A percentile compares a stretch with the other conserved stretches of the same genome.
phyloP scores from a whole-genome alignment of 1,140 invertebrate genomes.

The Antheraea mylitta region DNA sequence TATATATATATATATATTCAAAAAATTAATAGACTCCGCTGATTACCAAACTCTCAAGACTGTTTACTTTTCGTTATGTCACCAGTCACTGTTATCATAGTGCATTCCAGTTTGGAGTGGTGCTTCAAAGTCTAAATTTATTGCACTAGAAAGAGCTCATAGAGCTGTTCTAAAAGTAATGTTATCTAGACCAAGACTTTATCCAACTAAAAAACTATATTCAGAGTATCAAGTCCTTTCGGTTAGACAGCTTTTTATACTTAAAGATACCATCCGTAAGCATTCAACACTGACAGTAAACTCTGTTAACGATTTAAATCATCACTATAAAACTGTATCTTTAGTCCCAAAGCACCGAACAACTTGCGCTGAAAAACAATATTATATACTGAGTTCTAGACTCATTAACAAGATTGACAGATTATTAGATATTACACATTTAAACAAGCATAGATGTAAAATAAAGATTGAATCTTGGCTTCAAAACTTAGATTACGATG shows the following conservation, averaged over 20 bases:
- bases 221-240: constrained; percentile 4
- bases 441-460: too few relatives aligned
- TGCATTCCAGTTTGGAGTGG: constrained; percentile 21
- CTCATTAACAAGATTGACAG: too few relatives aligned
- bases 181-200: constrained; percentile 3
- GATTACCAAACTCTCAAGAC: constrained; percentile 4
- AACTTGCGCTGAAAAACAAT: too few relatives aligned
- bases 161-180: constrained; percentile 17
- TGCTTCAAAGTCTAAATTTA: constrained; percentile 8
- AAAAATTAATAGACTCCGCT: constrained; percentile 15
- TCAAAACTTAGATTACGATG: too few relatives aligned
- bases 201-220: constrained; percentile 12
- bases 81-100: constrained; percentile 17
- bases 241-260: constrained; percentile 6
- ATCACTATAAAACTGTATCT: too few relatives aligned
- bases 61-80: constrained; percentile 14
- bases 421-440: too few relatives aligned
- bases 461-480: too few relatives aligned
- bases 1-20: constrained; percentile 22
- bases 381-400: too few relatives aligned
- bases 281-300: too few relatives aligned
- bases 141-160: constrained; percentile 14
- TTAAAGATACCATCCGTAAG: neutral
- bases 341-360: too few relatives aligned
- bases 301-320: too few relatives aligned